A percentile compares a stretch with the other conserved stretches of the same genome.
Conservation (phyloP, 2,888 invertebrate species). For the Pseudoips prasinana region DNA sequence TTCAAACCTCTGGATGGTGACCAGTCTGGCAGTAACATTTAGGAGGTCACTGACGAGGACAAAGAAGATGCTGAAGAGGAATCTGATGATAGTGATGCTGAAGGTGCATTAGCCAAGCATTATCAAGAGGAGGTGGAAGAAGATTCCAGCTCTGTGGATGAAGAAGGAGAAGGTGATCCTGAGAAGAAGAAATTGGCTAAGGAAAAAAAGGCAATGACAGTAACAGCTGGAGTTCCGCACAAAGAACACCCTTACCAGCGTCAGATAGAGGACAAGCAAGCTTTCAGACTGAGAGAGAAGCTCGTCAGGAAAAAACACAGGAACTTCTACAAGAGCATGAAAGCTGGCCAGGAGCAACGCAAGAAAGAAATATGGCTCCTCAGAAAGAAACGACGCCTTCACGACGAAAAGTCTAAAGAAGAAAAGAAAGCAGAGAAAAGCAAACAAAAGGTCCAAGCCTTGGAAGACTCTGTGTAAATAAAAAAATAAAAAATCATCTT, state of each 20-base stretch:
- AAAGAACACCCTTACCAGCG: slow-evolving; percentile 87
- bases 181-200: slow-evolving; percentile 75
- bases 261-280: slow-evolving; percentile 86
- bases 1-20: slow-evolving; percentile 72
- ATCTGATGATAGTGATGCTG: slow-evolving; percentile 54
- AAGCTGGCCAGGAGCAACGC: slow-evolving; percentile 83
- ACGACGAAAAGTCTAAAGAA: slow-evolving; percentile 84
- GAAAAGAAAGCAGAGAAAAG: slow-evolving; percentile 78
- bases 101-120: slow-evolving; percentile 61
- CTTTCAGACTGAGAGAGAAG: slow-evolving; percentile 91
- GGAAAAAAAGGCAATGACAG: slow-evolving; percentile 86
- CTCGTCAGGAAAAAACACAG: slow-evolving; percentile 97
- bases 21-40: slow-evolving; percentile 77
- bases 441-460: slow-evolving; percentile 64
- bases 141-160: slow-evolving; percentile 64
- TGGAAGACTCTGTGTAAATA: slow-evolving; percentile 52
- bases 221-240: slow-evolving; percentile 85
- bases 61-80: slow-evolving; percentile 69
- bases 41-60: slow-evolving; percentile 79
- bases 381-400: slow-evolving; percentile 88
- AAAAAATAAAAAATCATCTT: slow-evolving; percentile 15
- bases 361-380: slow-evolving; percentile 89
- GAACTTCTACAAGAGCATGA: slow-evolving; percentile 95
- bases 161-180: slow-evolving; percentile 57
- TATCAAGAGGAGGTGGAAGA: slow-evolving; percentile 70